Evolutionary conservation across 2,888 invertebrate species (phyloP).

Genomic region (Bellardia bayeri): DNA sequence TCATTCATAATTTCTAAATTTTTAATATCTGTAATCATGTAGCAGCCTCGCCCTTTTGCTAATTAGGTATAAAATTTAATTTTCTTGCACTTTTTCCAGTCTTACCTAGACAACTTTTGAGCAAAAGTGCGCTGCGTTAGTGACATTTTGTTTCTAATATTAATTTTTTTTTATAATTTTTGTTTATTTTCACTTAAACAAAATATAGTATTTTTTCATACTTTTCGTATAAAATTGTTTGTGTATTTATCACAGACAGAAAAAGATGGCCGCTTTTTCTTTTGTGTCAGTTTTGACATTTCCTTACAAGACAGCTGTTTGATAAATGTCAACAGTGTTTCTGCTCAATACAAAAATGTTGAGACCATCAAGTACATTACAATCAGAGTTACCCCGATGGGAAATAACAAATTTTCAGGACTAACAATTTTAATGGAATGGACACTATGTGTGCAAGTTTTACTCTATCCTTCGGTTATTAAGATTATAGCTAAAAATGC

Average conservation of each 20-base stretch:
- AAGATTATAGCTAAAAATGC: too few relatives aligned
- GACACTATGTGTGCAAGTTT: too few relatives aligned
- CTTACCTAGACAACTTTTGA: constrained; percentile 89
- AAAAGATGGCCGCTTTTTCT: constrained; percentile 37
- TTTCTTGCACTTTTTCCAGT: neutral
- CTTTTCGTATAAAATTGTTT: constrained; percentile 47
- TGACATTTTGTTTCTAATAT: constrained; percentile 84
- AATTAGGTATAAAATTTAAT: neutral
- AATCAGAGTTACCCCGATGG: neutral
- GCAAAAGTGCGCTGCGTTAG: constrained; percentile 89
- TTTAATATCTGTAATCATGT: neutral
- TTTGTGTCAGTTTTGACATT: constrained; percentile 36
- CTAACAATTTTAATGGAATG: too few relatives aligned
- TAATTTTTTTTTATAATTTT: neutral
- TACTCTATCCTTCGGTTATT: too few relatives aligned
- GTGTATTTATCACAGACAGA: constrained; percentile 54
- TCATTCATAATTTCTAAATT: neutral
- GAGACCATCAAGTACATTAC: neutral
- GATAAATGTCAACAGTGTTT: neutral
- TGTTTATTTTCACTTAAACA: constrained; percentile 19
- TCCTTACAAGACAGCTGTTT: constrained; percentile 20
- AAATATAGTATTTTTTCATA: constrained; percentile 15
- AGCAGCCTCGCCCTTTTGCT: constrained; percentile 65
- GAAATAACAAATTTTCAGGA: too few relatives aligned
- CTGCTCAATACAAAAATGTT: neutral